Conservation (phyloP, 1,140 invertebrate species). For the Cyclina sinensis region DNA sequence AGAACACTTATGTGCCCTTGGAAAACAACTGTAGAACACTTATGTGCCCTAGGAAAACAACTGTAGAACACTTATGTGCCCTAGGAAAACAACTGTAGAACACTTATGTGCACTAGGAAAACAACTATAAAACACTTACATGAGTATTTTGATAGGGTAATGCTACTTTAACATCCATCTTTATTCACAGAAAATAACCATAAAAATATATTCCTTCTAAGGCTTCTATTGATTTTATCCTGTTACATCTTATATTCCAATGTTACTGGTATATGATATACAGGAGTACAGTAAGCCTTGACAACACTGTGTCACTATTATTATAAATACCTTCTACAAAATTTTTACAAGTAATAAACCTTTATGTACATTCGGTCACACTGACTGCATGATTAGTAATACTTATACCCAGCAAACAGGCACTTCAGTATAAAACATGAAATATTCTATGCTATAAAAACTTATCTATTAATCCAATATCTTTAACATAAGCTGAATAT, state of each 20-base stretch:
- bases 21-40: too few relatives aligned
- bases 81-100: too few relatives aligned
- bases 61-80: too few relatives aligned
- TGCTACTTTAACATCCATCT: slow-evolving; percentile 2
- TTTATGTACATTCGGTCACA: neutral
- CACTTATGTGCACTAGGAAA: too few relatives aligned
- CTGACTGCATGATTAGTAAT: neutral
- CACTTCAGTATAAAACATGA: neutral
- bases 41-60: too few relatives aligned
- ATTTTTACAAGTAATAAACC: neutral
- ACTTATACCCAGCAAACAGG: neutral
- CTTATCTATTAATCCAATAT: neutral
- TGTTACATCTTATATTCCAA: too few relatives aligned
- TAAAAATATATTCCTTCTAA: too few relatives aligned
- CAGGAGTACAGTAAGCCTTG: too few relatives aligned
- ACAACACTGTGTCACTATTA: neutral
- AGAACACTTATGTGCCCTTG: too few relatives aligned
- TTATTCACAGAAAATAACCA: too few relatives aligned
- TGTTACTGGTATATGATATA: too few relatives aligned
- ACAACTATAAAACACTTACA: neutral
- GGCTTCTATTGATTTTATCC: too few relatives aligned
- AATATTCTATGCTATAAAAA: neutral
- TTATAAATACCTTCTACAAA: neutral
- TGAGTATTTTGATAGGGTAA: neutral
- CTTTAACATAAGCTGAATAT: neutral